Conservation (phyloP, 2,113 vertebrate genomes). For the Aspidoscelis tigris region DNA sequence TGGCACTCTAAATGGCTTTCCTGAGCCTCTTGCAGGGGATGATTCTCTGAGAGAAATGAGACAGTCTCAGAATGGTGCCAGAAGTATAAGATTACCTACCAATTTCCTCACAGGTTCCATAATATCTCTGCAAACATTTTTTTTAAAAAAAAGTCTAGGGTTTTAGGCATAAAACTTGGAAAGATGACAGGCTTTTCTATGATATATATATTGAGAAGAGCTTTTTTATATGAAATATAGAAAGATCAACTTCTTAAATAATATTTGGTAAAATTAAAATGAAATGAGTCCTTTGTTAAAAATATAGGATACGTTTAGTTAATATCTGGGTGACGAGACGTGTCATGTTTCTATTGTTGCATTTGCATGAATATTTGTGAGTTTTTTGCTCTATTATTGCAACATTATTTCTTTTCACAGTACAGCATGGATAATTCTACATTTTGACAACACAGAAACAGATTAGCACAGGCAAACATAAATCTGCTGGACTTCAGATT, state of each 20-base stretch:
- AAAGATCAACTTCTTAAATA: neutral
- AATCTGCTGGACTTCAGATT: neutral
- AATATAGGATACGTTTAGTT: neutral
- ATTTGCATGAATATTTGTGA: too few relatives aligned
- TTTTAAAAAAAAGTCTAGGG: fast-evolving
- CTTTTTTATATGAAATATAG: neutral
- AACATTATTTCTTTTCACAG: too few relatives aligned
- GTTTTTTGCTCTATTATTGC: too few relatives aligned
- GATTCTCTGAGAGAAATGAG: slow-evolving; percentile 11
- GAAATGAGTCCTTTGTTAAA: neutral
- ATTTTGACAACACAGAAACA: too few relatives aligned
- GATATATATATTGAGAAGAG: neutral
- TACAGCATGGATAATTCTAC: too few relatives aligned
- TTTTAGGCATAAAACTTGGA: neutral
- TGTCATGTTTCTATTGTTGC: too few relatives aligned
- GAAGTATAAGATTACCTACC: neutral
- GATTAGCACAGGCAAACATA: neutral
- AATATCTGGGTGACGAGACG: too few relatives aligned
- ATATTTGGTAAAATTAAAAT: neutral
- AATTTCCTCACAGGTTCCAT: slow-evolving; percentile 1
- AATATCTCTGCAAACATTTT: neutral
- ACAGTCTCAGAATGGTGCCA: slow-evolving; percentile 15
- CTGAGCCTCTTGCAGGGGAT: slow-evolving; percentile 1
- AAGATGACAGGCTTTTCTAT: neutral
- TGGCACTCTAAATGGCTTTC: slow-evolving; percentile 10